Evolutionary conservation across 2,888 invertebrate genomes (phyloP).

Genomic region (Pherbina coryleti): DNA sequence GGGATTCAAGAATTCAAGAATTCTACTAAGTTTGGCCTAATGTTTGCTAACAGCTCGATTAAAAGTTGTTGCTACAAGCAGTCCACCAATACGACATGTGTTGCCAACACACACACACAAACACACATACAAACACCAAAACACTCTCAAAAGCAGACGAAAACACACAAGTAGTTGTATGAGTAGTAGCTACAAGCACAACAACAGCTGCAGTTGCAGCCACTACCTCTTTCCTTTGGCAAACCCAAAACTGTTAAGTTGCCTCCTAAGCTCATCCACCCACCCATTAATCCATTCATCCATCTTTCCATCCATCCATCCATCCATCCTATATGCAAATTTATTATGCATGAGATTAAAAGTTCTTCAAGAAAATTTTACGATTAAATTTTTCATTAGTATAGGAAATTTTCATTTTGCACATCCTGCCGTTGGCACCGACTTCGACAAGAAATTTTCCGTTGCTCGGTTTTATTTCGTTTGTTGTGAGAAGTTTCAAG

Average conservation of each 20-base stretch:
- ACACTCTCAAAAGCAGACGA: background rate
- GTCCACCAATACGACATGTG: background rate
- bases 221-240: too few species aligned
- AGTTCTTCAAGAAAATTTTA: conserved; percentile 52
- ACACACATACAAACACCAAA: background rate
- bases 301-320: background rate
- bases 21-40: background rate
- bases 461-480: background rate
- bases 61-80: background rate
- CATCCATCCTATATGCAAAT: conserved; percentile 45
- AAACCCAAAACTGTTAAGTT: too few species aligned
- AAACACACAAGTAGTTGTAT: background rate
- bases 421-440: background rate
- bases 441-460: background rate
- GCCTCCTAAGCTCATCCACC: too few species aligned
- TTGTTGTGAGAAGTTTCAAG: conserved; percentile 1
- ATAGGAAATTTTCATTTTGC: conserved; percentile 33
- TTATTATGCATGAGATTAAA: conserved; percentile 54
- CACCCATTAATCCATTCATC: background rate
- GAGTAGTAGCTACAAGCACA: background rate
- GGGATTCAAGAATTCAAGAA: background rate
- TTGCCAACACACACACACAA: background rate
- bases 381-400: conserved; percentile 53
- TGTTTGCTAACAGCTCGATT: conserved; percentile 22
- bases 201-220: background rate